Percentiles rank a stretch among this genome's conserved stretches.
Evolutionary conservation across 2,797 vertebrate species (phyloP).

Genomic region (Diplodus puntazzo): DNA sequence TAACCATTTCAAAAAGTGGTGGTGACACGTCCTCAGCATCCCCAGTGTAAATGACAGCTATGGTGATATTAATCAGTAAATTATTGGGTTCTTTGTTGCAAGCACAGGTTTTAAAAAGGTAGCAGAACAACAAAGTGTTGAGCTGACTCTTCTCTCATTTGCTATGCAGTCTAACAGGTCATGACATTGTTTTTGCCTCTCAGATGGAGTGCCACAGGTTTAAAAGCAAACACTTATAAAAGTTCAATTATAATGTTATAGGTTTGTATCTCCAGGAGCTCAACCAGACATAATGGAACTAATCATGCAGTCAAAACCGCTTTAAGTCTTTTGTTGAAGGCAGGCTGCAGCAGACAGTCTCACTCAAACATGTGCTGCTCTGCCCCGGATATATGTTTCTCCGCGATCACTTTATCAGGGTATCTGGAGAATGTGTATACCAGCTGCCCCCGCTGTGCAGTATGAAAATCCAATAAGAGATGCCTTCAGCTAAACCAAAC

Average conservation of each 20-base stretch:
- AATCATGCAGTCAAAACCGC: conserved; percentile 5
- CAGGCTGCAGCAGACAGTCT: conserved; percentile 19
- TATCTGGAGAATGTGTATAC: conserved; percentile 55
- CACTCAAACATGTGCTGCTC: conserved; percentile 14
- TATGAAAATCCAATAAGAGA: conserved; percentile 69
- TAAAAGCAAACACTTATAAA: conserved; percentile 18
- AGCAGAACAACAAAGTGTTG: conserved; percentile 2
- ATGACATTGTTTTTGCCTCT: not conserved
- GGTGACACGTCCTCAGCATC: too few species aligned
- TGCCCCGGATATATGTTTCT: conserved; percentile 33
- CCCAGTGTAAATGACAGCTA: too few species aligned
- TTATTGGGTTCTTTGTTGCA: conserved; percentile 15
- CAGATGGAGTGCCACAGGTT: not conserved
- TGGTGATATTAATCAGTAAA: conserved; percentile 22
- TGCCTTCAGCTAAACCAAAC: conserved; percentile 62
- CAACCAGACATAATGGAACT: conserved; percentile 15
- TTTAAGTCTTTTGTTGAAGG: conserved; percentile 18
- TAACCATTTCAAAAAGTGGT: too few species aligned
- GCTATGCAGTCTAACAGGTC: conserved; percentile 12
- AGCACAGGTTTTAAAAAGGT: conserved; percentile 7
- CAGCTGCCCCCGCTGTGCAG: conserved; percentile 44
- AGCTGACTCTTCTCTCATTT: not conserved
- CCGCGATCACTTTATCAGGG: conserved; percentile 49
- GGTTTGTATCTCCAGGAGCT: not conserved
- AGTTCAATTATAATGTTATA: conserved; percentile 13